A percentile compares a stretch with the other conserved stretches of the same genome.
Evolutionary conservation across 1,140 invertebrate species (phyloP).

Genomic region (Andricus grossulariae): DNA sequence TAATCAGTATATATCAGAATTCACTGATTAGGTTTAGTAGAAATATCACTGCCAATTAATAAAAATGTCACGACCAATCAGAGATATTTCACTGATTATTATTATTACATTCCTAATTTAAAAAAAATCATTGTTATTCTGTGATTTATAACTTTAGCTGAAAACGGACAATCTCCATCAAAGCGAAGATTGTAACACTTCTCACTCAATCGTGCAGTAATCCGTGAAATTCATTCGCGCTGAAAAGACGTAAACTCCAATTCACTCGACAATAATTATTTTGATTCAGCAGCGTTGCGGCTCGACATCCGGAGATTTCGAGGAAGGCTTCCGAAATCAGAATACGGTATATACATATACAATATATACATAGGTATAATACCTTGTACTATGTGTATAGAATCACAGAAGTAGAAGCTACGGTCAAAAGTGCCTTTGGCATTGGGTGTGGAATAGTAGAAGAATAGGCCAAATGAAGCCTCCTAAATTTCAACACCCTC

Average conservation of each 20-base stretch:
- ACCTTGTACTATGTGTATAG: too few species aligned
- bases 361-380: too few species aligned
- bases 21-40: too few species aligned
- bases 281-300: constrained; percentile 18
- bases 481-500: constrained; percentile 71
- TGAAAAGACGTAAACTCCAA: constrained; percentile 22
- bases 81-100: too few species aligned
- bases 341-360: too few species aligned
- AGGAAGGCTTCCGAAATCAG: background rate
- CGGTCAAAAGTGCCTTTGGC: constrained; percentile 43
- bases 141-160: too few species aligned
- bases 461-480: constrained; percentile 73
- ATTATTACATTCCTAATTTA: too few species aligned
- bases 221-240: background rate
- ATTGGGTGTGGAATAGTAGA: constrained; percentile 38
- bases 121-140: too few species aligned
- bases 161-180: background rate
- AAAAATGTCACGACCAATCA: too few species aligned
- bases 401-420: background rate
- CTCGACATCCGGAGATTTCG: constrained; percentile 5
- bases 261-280: constrained; percentile 26
- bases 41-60: too few species aligned
- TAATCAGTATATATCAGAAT: too few species aligned
- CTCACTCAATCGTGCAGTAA: background rate
- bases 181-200: background rate